Percentiles rank a stretch among this genome's conserved stretches.
phyloP scores from a whole-genome alignment of 2,888 invertebrate genomes.

The Cerceris ruficornis region DNA sequence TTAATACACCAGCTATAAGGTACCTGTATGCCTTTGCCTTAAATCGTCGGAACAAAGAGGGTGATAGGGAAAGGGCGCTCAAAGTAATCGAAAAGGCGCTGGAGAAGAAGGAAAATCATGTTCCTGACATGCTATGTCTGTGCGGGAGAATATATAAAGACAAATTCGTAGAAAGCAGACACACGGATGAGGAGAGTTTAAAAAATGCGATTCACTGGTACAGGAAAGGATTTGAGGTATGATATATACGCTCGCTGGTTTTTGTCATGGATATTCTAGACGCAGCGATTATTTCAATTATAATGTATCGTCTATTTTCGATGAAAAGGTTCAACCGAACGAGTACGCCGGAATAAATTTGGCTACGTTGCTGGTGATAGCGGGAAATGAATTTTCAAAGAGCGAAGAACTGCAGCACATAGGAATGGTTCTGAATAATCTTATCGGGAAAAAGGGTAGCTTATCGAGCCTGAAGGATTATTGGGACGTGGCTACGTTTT shows the following conservation, averaged over 20 bases:
- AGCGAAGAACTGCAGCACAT: conserved; percentile 95
- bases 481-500: conserved; percentile 99
- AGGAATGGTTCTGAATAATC: conserved; percentile 96
- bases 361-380: conserved; percentile 97
- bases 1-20: conserved; percentile 94
- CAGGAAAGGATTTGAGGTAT: conserved; percentile 94
- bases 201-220: conserved; percentile 98
- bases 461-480: conserved; percentile 96
- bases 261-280: background rate
- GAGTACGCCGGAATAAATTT: conserved; percentile 99
- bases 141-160: conserved; percentile 99
- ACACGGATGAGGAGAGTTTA: conserved; percentile 93
- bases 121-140: conserved; percentile 98
- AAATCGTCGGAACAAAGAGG: conserved; percentile 95
- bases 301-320: background rate
- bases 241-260: background rate
- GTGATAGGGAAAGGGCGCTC: conserved; percentile 97
- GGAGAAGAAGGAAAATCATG: conserved; percentile 95
- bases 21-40: conserved; percentile 98
- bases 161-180: conserved; percentile 97
- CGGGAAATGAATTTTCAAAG: conserved; percentile 96
- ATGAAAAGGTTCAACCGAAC: conserved; percentile 91
- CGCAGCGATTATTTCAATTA: background rate
- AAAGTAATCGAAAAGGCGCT: conserved; percentile 95
- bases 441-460: conserved; percentile 99